Percentiles rank a stretch among this genome's conserved stretches.
These are phyloP conservation scores for Drosophila ohnishii DNA, from an alignment of 1,140 invertebrate species.

Conservation along the genomic window DNA sequence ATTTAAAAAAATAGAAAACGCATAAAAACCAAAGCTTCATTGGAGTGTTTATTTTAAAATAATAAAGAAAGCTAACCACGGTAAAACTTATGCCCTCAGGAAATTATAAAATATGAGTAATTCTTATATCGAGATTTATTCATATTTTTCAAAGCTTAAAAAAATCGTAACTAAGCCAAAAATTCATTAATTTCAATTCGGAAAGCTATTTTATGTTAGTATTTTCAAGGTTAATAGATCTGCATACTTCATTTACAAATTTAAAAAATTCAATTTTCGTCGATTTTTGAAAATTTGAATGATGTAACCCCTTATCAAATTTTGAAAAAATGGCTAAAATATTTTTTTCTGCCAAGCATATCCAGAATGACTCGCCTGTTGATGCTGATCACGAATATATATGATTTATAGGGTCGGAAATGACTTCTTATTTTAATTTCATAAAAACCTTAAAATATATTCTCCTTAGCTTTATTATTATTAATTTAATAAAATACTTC, in stretches of 20 bases:
- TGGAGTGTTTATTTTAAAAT: not conserved
- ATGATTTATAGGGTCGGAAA: not conserved
- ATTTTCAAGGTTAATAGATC: not conserved
- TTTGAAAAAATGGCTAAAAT: not conserved
- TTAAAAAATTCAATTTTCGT: no score
- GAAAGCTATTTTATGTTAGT: not conserved
- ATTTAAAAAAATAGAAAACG: not conserved
- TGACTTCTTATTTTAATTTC: not conserved
- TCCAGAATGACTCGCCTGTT: no score
- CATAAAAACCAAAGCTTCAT: accelerated
- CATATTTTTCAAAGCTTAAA: no score
- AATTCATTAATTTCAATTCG: not conserved
- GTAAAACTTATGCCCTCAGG: no score
- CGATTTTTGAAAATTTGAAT: no score
- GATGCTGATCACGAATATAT: no score
- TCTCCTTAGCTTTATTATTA: accelerated
- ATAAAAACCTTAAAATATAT: not conserved
- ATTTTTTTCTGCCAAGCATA: not conserved
- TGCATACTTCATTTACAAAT: not conserved
- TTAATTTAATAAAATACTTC: no score
- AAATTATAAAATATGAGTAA: no score
- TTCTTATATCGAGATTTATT: no score
- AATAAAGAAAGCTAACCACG: no score
- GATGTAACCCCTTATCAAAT: no score
- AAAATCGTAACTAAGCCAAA: not conserved